Conservation (phyloP, 2,888 invertebrate genomes). For the Agonum fuliginosum region DNA sequence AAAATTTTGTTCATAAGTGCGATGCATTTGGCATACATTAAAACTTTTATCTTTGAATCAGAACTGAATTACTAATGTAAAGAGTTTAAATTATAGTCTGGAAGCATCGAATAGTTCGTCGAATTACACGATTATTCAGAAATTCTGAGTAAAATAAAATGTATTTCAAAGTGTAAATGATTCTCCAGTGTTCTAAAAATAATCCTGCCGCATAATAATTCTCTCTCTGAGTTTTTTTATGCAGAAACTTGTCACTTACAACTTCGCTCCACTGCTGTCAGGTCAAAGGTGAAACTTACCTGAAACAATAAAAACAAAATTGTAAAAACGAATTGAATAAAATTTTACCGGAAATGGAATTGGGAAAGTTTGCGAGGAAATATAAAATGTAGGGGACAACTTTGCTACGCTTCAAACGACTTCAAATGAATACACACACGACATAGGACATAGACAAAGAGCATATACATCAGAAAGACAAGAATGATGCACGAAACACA, state of each 20-base stretch:
- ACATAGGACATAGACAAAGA: too few species aligned
- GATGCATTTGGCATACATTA: conserved; percentile 19
- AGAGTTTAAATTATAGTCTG: background rate
- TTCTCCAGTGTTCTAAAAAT: too few species aligned
- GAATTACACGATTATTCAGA: background rate
- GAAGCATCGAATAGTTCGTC: background rate
- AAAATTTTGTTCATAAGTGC: conserved; percentile 5
- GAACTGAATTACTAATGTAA: background rate
- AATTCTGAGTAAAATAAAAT: background rate
- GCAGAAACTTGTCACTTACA: conserved; percentile 15
- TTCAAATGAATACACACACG: too few species aligned
- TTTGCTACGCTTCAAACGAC: conserved; percentile 26
- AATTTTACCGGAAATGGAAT: conserved; percentile 47
- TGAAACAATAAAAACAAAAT: conserved; percentile 50
- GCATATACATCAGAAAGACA: too few species aligned
- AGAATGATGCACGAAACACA: too few species aligned
- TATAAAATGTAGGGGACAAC: conserved; percentile 24
- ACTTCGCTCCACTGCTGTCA: background rate
- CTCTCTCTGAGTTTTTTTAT: too few species aligned
- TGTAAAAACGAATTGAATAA: conserved; percentile 54
- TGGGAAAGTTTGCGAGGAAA: conserved; percentile 47
- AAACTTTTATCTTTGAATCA: conserved; percentile 11
- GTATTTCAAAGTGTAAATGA: background rate
- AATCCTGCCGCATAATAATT: too few species aligned
- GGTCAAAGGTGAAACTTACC: conserved; percentile 39